Percentiles rank a stretch among this genome's conserved stretches.
Conservation (phyloP, 1,140 invertebrate genomes). For the Drosophila murphyi region DNA sequence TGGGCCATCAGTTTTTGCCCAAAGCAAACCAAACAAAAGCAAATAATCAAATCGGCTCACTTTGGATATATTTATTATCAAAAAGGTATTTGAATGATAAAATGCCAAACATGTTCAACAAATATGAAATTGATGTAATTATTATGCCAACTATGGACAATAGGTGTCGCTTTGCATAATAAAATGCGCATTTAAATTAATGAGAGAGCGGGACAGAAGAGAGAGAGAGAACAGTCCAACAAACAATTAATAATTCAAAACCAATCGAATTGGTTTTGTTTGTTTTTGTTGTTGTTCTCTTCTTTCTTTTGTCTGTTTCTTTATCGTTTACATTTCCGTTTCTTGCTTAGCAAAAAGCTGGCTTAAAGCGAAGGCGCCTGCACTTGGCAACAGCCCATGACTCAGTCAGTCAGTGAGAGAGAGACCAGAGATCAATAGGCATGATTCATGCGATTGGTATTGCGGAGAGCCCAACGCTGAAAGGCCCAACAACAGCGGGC, state of each 20-base stretch:
- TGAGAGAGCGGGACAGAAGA: too few species aligned
- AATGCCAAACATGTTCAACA: constrained; percentile 3
- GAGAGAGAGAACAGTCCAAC: neutral
- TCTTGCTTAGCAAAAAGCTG: constrained; percentile 35
- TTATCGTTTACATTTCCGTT: constrained; percentile 41
- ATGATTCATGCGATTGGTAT: constrained; percentile 70
- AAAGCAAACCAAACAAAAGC: constrained; percentile 5
- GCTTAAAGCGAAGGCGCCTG: constrained; percentile 32
- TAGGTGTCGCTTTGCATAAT: constrained; percentile 40
- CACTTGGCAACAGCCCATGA: constrained; percentile 35
- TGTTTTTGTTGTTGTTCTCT: neutral
- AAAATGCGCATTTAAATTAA: neutral
- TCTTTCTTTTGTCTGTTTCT: neutral
- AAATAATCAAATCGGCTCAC: constrained; percentile 11
- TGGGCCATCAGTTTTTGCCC: neutral
- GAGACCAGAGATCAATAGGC: constrained; percentile 43
- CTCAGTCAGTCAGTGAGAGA: constrained; percentile 11
- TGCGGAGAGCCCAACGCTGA: constrained; percentile 18
- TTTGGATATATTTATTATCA: constrained; percentile 5
- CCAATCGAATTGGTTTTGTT: constrained; percentile 19
- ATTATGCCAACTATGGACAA: constrained; percentile 25
- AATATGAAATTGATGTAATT: constrained; percentile 26
- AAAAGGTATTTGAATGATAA: constrained; percentile 7
- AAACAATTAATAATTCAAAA: constrained; percentile 33
- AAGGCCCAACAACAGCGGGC: neutral